Evolutionary conservation across 1,140 invertebrate genomes (phyloP), one percentile per base, ranked within the genome.

Genomic region (Drosophila varians): DNA sequence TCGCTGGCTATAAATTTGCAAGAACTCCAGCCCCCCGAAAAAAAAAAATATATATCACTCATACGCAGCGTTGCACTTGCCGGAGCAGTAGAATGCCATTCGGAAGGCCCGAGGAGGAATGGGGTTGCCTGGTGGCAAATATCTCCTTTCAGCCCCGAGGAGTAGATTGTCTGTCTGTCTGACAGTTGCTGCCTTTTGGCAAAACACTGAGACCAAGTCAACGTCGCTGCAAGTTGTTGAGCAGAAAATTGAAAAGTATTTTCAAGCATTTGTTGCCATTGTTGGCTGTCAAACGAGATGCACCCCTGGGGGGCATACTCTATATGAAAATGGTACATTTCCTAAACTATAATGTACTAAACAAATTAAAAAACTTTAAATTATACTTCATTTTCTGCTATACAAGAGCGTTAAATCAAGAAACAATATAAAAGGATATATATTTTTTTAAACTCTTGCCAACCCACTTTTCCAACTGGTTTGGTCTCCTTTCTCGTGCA

Each of bases 201-300:
- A 45, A 60, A 71, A 60, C 69, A 47, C 36, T 28, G 56, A 72
- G 56, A 53, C 56, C 34, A 61, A 73, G 65, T 68, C 75, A 65
- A 77, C 52, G 68, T 70, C 74, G 62, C 75, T 72, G 82, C 71
- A 77, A 68, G 73, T 82, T 87, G 82, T 87, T 87, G 82, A 87
- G 77, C 83, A 87, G 73, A 82, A 87, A 87, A 87, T 87, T 87
- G 82, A 87, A 87, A 87, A 87, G 82, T 87, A 82, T 82, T 87
- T 77, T 55, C 56, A 61, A 68, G 62, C 80, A 75, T 77, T 82
- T 74, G 34, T 53, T 58, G 53, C 57, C 69, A 64, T 52, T 71
- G 61, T 70, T 74, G 23, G 58, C 54, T 80, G 58, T 76, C 56
- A 73, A 73, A 54, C 56, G 45, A 36, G 57, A 72, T 72, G 52